Evolutionary conservation across 2,888 invertebrate species (phyloP), one percentile per base, ranked within the genome.

Genomic region (Leptinotarsa juncta): DNA sequence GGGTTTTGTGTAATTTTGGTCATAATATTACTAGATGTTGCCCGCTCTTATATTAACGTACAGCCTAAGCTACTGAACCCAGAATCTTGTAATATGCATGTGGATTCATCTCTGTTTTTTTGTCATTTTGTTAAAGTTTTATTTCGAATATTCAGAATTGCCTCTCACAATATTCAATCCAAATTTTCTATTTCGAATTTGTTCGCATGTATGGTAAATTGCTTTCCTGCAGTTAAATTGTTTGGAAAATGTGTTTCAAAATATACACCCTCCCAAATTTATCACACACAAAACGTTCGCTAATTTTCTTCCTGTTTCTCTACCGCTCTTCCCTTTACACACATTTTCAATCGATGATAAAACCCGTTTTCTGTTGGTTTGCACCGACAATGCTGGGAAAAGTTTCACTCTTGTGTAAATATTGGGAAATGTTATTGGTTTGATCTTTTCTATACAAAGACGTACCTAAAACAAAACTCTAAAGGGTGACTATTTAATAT

Each of bases 201-300:
- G n/a, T 51, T 51, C n/a, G 51, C n/a, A 51, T n/a, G 51, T n/a
- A 51, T 14, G 14, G n/a, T 15, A 51, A 51, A 16, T 51, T 51
- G 51, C n/a, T 51, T n/a, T 51, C n/a, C 51, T 51, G 51, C 51
- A 14, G 15, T 51, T n/a, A 51, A 51, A 51, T 15, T 51, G 51
- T 51, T 16, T 4, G 51, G 51, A 51, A 51, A 51, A 51, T 51
- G n/a, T n/a, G 51, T 51, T n/a, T n/a, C 51, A 51, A 51, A 51
- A 51, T 51, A 51, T 51, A 14, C 51, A 51, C 51, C 51, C 51
- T 51, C n/a, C 51, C 51, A 51, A 15, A 51, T 51, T 51, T 51
- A 51, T 51, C 51, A 51, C 51, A 51, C 15, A 51, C 15, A 15
- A 42, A 42, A 51, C 51, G 16, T 16, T 51, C n/a, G 51, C 51